Evolutionary conservation across 2,113 vertebrate species (phyloP), one percentile per base, ranked within the genome.

Genomic region (Myrmecobius fasciatus): DNA sequence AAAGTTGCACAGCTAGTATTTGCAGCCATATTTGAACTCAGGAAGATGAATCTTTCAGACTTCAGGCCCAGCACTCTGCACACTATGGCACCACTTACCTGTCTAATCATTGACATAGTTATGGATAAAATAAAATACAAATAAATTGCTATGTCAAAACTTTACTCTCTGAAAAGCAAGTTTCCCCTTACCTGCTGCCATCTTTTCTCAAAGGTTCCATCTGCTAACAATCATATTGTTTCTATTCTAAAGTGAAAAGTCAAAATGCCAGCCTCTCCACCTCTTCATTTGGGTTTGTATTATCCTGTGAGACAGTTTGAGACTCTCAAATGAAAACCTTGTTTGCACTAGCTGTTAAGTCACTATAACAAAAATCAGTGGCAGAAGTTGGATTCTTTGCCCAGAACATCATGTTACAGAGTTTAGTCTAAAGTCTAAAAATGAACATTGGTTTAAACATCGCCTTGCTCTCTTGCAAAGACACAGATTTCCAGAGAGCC

Each of bases 351-450:
- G 60, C 91, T 89, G 12, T 94, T 60, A 90, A 90, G 93, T 90
- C 54, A 91, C 53, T 28, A 88, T 56, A 52, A 96, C 97, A 94
- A 92, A 54, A 51, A 95, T 93, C 91, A 17, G 47, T 92, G 93
- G 88, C 52, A 92, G 2, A 12, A 26, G 0, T 2, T 25, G 26
- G 89, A 52, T 90, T 90, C 91, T 52, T 94, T 36, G 92, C 91
- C 95, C 75, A 83, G 93, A 43, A 94, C 0, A 0, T 95, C 94
- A 56, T 1, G 0, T 26, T 25, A 1, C 43, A 51, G 53, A 51
- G 83, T 22, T 53, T 25, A 51, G 93, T 52, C 83, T 43, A 0
- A 60, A 11, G 53, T 10, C 0, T 8, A 8, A 28, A 60, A 92
- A 89, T 89, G 5, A 8, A 31, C 25, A 22, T 47, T 1, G 8